A percentile compares a stretch with the other conserved stretches of the same genome.
phyloP scores from a whole-genome alignment of 2,797 vertebrate species.

The Lithobates sylvaticus region DNA sequence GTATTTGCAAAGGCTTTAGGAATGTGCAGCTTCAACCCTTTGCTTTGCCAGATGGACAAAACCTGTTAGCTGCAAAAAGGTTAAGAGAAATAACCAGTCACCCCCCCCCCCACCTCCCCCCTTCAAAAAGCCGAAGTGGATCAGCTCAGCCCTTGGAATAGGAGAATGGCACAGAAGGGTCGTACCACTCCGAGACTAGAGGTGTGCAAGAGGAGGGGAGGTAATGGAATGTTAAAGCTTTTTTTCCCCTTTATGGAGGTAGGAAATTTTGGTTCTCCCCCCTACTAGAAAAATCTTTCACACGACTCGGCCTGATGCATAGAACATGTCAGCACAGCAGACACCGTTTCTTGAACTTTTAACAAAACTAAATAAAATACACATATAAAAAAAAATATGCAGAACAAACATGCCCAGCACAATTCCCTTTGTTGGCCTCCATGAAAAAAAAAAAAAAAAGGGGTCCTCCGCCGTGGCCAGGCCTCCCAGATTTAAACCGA shows the following conservation, averaged over 20 bases:
- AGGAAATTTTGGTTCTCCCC: not conserved
- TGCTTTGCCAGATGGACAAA: not conserved
- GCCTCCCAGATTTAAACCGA: too few relatives aligned
- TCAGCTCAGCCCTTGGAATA: constrained; percentile 20
- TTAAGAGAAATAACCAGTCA: not conserved
- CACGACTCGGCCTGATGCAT: not conserved
- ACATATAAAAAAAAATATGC: not conserved
- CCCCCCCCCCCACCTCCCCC: not conserved
- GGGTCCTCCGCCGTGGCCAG: too few relatives aligned
- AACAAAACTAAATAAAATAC: not conserved
- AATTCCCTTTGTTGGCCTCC: not conserved
- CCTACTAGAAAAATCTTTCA: not conserved
- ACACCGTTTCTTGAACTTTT: constrained; percentile 6
- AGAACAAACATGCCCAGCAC: not conserved
- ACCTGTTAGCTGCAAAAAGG: not conserved
- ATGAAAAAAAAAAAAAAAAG: too few relatives aligned
- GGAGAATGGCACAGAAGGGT: not conserved
- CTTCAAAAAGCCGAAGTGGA: not conserved
- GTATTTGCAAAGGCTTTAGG: constrained; percentile 42
- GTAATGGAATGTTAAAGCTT: constrained; percentile 56
- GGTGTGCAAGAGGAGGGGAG: not conserved
- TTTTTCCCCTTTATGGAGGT: not conserved
- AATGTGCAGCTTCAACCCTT: constrained; percentile 40
- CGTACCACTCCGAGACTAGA: constrained; percentile 1
- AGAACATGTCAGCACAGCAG: not conserved